A percentile compares a stretch with the other conserved stretches of the same genome.
phyloP scores from a whole-genome alignment of 2,113 vertebrate genomes.

The Helogale parvula region DNA sequence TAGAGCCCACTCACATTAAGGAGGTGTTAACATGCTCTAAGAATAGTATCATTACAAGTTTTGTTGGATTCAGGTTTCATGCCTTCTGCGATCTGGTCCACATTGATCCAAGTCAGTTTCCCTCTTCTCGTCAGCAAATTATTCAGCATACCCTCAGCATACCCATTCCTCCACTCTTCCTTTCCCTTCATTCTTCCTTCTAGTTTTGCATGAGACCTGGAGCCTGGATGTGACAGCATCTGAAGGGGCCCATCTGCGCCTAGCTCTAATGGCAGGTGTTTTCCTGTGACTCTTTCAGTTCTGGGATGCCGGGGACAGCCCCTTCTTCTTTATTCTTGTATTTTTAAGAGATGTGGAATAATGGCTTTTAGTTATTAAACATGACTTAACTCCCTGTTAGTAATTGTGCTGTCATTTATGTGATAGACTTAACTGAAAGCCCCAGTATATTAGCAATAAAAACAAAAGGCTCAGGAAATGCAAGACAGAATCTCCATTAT shows the following conservation, averaged over 20 bases:
- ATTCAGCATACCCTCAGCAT: not conserved
- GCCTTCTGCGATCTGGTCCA: not conserved
- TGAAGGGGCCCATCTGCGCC: not conserved
- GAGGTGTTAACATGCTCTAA: constrained; percentile 20
- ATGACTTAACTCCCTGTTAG: not conserved
- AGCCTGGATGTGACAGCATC: not conserved
- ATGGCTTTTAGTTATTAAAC: not conserved
- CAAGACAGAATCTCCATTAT: not conserved
- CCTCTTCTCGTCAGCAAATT: not conserved
- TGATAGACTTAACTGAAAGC: constrained; percentile 4
- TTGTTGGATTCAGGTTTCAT: not conserved
- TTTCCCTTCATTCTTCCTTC: not conserved
- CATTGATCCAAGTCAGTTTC: not conserved
- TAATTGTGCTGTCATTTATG: not conserved
- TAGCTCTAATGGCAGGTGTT: not conserved
- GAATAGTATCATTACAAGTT: constrained; percentile 25
- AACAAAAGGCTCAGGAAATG: not conserved
- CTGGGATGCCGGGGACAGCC: not conserved
- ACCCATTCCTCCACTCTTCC: accelerated
- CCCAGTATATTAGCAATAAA: not conserved
- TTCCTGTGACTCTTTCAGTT: not conserved
- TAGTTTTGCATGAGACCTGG: not conserved
- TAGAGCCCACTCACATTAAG: constrained; percentile 11
- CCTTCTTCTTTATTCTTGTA: not conserved
- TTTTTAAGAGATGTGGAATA: not conserved